These are phyloP conservation scores for Amblyteles armatorius DNA, from an alignment of 2,888 invertebrate genomes.

Conservation along the genomic window DNA sequence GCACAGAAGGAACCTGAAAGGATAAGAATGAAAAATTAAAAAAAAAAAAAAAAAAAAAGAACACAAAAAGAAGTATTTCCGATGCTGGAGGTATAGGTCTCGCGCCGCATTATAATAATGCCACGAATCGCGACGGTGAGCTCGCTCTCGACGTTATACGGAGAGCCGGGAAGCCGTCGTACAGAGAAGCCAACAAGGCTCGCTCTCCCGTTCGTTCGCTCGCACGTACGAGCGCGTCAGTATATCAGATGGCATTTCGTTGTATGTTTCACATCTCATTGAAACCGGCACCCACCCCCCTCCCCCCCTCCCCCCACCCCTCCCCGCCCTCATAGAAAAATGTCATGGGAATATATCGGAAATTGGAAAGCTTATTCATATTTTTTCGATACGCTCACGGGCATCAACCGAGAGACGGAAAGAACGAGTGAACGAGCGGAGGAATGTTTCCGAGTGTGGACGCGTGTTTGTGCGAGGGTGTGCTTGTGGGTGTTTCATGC, in stretches of 20 bases:
- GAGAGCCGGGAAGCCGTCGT: conserved; percentile 1
- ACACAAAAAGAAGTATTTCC: conserved; percentile 50
- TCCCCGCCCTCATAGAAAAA: conserved; percentile 80
- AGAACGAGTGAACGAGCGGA: conserved; percentile 62
- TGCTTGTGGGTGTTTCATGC: conserved; percentile 6
- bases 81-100: conserved; percentile 52
- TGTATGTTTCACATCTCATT: conserved; percentile 83
- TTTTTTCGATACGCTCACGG: conserved; percentile 78
- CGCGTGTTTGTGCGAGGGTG: conserved; percentile 20
- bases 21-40: conserved; percentile 36
- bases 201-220: conserved; percentile 47
- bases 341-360: conserved; percentile 83
- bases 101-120: conserved; percentile 61
- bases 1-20: conserved; percentile 42
- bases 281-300: conserved; percentile 72
- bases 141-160: conserved; percentile 14
- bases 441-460: background rate
- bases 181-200: conserved; percentile 46
- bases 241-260: conserved; percentile 83
- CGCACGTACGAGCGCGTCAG: conserved; percentile 76
- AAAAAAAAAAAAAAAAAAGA: conserved; percentile 27
- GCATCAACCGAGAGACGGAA: conserved; percentile 65
- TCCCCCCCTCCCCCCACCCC: background rate
- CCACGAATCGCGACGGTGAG: conserved; percentile 45
- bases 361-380: conserved; percentile 84